These are phyloP conservation scores for Indicator maculatus DNA, from an alignment of 2,113 vertebrate species.

Conservation along the genomic window DNA sequence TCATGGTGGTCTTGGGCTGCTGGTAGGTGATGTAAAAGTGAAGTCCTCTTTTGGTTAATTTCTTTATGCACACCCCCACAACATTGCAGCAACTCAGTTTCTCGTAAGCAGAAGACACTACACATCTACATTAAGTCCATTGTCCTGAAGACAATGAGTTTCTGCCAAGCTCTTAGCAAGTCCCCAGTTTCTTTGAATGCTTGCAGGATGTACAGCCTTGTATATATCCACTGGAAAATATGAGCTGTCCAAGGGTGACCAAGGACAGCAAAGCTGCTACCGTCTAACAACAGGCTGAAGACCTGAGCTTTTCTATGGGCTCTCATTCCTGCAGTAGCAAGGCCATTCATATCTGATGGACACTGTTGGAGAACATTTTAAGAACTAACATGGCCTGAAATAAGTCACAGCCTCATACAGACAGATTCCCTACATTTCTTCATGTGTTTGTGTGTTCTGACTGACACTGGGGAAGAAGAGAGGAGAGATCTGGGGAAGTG, in stretches of 20 bases:
- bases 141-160: background rate
- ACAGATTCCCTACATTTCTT: background rate
- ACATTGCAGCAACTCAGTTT: background rate
- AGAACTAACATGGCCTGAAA: background rate
- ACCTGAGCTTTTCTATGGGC: background rate
- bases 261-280: background rate
- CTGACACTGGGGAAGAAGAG: background rate
- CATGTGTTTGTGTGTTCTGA: background rate
- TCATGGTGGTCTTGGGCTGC: background rate
- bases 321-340: background rate
- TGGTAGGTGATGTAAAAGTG: background rate
- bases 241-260: background rate
- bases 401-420: background rate
- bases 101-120: background rate
- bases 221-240: background rate
- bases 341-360: background rate
- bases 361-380: background rate
- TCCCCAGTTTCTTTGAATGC: background rate
- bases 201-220: background rate
- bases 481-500: background rate
- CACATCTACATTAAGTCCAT: background rate
- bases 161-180: background rate
- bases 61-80: background rate
- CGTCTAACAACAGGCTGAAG: background rate
- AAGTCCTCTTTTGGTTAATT: background rate